A percentile compares a stretch with the other conserved stretches of the same genome.
Conservation (phyloP, 2,888 invertebrate species). For the Holacanthella duospinosa region DNA sequence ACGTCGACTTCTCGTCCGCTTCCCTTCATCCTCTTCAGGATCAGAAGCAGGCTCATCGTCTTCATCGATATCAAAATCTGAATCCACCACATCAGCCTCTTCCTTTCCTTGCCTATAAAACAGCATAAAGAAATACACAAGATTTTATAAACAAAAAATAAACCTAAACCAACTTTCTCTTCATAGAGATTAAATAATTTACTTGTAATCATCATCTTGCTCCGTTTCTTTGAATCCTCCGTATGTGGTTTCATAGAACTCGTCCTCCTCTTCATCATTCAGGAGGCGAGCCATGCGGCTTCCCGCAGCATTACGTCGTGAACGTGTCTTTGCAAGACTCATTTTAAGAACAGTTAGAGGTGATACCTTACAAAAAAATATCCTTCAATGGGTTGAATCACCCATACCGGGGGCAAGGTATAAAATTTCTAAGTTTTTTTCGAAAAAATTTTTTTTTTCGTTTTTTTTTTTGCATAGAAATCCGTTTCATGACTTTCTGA, state of each 20-base stretch:
- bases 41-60: slow-evolving; percentile 83
- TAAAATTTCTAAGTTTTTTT: no score
- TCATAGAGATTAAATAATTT: slow-evolving; percentile 41
- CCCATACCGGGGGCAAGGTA: no score
- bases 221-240: slow-evolving; percentile 84
- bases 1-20: slow-evolving; percentile 48
- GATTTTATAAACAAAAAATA: no score
- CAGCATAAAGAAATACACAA: no score
- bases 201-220: slow-evolving; percentile 76
- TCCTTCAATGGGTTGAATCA: no score
- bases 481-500: no score
- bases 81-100: slow-evolving; percentile 83
- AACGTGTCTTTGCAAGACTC: slow-evolving; percentile 52
- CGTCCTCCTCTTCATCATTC: slow-evolving; percentile 79
- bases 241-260: slow-evolving; percentile 96
- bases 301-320: slow-evolving; percentile 82
- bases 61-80: slow-evolving; percentile 96
- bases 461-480: no score
- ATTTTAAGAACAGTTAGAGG: no score
- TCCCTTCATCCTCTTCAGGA: slow-evolving; percentile 60
- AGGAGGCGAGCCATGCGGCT: slow-evolving; percentile 80
- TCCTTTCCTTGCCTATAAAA: slow-evolving; percentile 63
- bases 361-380: no score
- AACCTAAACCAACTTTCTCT: no score
- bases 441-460: no score